Base-by-base conservation (phyloP, 2,113 vertebrate species). In the Aythya baeri region DNA sequence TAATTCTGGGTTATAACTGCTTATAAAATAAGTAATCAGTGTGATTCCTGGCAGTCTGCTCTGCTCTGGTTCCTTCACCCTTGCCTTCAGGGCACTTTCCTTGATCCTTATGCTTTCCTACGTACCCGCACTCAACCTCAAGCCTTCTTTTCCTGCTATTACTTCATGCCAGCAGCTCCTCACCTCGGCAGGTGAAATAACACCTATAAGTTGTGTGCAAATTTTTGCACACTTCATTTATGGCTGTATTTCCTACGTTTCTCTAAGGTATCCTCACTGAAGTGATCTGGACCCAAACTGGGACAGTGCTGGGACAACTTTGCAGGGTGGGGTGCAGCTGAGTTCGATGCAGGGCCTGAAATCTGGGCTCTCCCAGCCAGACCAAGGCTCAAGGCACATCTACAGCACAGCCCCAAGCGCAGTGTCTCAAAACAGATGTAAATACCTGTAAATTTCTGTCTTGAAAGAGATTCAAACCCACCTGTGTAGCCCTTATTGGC, bases 391-490 rank as follows among this genome's bases (percentile, higher is more conserved):
- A 8, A 68, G 17, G 10, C 11, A n/a, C 49, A 41, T 29, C 16
- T 31, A 29, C 32, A 59, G 66, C 1, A 1, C 32, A 34, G 52
- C 34, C 73, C 74, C 36, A 41, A 63, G 22, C 58, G 18, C 7
- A 6, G 31, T 8, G 2, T 89, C 97, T 96, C 88, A 91, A 95
- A 96, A 93, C 59, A 96, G 78, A 86, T 89, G 80, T 93, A 93
- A 95, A 88, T 65, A 89, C 89, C 93, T 89, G 61, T 49, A 49
- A 49, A 49, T 74, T 88, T 95, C 70, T 55, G 70, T 85, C 84
- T 89, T 96, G 87, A 96, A 93, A 96, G 70, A 74, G 36, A 93
- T 93, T 95, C 89, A 87, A 26, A 96, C 81, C 59, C 76, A 88
- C 68, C 83, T 94, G 79, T 86, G 57, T 18, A 91, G 91, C 73